A percentile compares a stretch with the other conserved stretches of the same genome.
These are phyloP conservation scores for Acanthopleura granulata DNA, from an alignment of 2,888 invertebrate species.

Conservation along the genomic window DNA sequence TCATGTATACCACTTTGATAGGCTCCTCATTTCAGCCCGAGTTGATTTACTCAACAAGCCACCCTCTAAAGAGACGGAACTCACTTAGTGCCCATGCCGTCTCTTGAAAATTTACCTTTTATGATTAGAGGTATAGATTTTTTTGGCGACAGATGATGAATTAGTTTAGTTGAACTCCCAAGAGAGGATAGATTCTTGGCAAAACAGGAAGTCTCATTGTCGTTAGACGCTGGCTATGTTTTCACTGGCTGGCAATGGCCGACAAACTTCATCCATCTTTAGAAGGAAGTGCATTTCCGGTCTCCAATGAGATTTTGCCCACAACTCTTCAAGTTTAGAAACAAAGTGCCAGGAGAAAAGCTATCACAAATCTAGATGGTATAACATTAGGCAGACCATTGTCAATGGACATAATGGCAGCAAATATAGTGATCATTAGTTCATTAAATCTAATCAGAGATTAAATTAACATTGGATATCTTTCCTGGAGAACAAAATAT, in stretches of 20 bases:
- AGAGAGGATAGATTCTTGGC: neutral
- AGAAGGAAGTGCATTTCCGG: constrained; percentile 14
- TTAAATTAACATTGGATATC: too few relatives aligned
- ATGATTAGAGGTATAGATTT: constrained; percentile 15
- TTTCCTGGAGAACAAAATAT: too few relatives aligned
- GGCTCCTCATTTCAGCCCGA: neutral
- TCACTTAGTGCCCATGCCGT: neutral
- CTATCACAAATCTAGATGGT: too few relatives aligned
- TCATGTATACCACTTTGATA: neutral
- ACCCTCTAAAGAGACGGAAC: neutral
- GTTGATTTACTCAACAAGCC: neutral
- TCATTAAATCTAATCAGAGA: too few relatives aligned
- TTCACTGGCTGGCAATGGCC: neutral
- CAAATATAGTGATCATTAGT: too few relatives aligned
- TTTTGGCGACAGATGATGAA: neutral
- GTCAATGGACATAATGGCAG: too few relatives aligned
- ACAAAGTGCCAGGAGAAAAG: too few relatives aligned
- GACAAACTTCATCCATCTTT: neutral
- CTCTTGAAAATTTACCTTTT: constrained; percentile 6
- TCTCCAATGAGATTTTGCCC: constrained; percentile 9
- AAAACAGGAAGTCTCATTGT: constrained; percentile 17
- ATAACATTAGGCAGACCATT: too few relatives aligned
- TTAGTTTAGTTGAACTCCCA: neutral
- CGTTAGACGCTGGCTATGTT: neutral
- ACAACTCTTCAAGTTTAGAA: neutral